Evolutionary conservation across 2,888 invertebrate species (phyloP).

Genomic region (Yponomeuta sedellus): DNA sequence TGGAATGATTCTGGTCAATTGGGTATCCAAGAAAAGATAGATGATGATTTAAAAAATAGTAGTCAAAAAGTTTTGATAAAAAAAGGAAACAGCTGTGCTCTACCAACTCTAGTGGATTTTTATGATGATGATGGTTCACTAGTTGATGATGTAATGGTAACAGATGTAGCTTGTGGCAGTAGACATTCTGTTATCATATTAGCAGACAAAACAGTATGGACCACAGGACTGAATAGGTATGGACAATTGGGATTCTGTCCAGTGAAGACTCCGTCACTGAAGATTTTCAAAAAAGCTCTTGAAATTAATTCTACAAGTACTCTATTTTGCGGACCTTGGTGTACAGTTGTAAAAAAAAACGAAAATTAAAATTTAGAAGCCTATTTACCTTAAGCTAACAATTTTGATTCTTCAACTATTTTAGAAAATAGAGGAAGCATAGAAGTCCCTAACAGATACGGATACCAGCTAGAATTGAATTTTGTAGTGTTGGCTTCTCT

Average conservation of each 20-base stretch:
- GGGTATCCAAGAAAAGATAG: conserved; percentile 74
- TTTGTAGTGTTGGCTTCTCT: too few relatives aligned
- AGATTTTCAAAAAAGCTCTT: conserved; percentile 45
- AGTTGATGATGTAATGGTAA: conserved; percentile 63
- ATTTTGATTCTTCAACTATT: too few relatives aligned
- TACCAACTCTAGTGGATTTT: conserved; percentile 56
- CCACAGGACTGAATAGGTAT: conserved; percentile 88
- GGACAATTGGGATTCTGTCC: conserved; percentile 81
- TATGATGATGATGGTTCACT: conserved; percentile 44
- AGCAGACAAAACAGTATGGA: conserved; percentile 82
- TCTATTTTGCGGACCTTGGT: conserved; percentile 58
- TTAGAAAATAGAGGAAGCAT: too few relatives aligned
- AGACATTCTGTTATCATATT: conserved; percentile 83
- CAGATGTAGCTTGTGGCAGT: conserved; percentile 84
- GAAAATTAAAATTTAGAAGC: not conserved
- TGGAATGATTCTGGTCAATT: conserved; percentile 93
- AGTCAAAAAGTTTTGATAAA: conserved; percentile 20
- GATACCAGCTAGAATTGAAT: too few relatives aligned
- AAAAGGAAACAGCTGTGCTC: conserved; percentile 37
- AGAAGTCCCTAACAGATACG: too few relatives aligned
- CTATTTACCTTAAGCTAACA: too few relatives aligned
- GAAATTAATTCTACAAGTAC: conserved; percentile 30
- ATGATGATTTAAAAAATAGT: conserved; percentile 27
- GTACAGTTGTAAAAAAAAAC: conserved; percentile 38
- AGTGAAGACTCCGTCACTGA: conserved; percentile 35